Base-by-base conservation (phyloP, 37 sponge, comb jelly and placozoan species). In the Spongilla lacustris region DNA sequence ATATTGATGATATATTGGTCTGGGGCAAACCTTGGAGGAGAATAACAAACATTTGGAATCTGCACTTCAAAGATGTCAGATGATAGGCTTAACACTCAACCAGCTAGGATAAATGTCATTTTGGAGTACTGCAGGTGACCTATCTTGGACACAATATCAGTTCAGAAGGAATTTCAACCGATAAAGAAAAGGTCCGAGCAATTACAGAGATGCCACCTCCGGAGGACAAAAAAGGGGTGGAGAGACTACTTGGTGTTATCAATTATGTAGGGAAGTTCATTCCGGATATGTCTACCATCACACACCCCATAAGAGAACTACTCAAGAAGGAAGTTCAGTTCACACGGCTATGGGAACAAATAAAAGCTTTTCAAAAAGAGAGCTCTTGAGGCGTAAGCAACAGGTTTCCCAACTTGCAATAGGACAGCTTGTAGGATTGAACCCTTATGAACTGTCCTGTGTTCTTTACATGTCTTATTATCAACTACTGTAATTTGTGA, bases 151-250 rank as follows among this genome's bases (percentile, higher is more conserved):
- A 84, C 85, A 26, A 46, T 10, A 38, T 84, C 24, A 50, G 49
- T 30, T 9, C 76, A 41, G 30, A 76, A 76, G 85, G 85, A 8
- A 28, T 84, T n/a, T 41, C 67, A 77, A 48, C 76, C 5, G 85
- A 84, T 38, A 75, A 75, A 6, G 32, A 84, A 28, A 84, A 77
- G 8, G 85, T 84, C 8, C 12, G 31, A 32, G 85, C 73, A 23
- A 84, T 84, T 6, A 8, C 79, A 38, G 38, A 77, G 28, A 84
- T 84, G 85, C 85, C 85, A 76, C 32, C 50, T 50, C 85, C 76
- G 3, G 48, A 36, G 4, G 76, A 84, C 36, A 41, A 50, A 28
- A 84, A 84, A 77, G 37, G 33, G 28, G 66, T 84, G 27, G 77
- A 76, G 50, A 22, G 76, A 66, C 46, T 84, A 36, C 66, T 84